Conservation (phyloP, 2,113 vertebrate species). For the Calypte anna region DNA sequence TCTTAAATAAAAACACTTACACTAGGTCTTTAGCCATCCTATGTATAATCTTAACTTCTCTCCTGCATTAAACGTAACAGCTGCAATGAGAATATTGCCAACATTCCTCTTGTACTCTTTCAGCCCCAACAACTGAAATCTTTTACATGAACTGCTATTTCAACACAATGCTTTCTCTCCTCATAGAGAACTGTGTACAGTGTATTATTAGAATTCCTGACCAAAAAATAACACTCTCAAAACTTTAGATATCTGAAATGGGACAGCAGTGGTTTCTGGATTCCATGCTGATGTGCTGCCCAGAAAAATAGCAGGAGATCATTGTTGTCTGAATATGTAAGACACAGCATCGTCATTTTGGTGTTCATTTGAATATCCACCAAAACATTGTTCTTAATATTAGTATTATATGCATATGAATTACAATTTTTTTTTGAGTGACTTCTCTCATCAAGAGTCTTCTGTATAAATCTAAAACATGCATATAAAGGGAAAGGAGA, state of each 20-base stretch:
- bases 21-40: not conserved
- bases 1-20: not conserved
- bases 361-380: not conserved
- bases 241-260: not conserved
- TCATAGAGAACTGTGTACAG: not conserved
- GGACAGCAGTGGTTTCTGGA: not conserved
- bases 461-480: not conserved
- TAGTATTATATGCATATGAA: not conserved
- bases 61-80: not conserved
- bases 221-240: not conserved
- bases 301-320: not conserved
- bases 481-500: not conserved
- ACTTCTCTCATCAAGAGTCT: not conserved
- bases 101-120: not conserved
- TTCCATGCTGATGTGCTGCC: not conserved
- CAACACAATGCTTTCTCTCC: not conserved
- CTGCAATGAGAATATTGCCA: constrained; percentile 9
- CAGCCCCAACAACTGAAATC: not conserved
- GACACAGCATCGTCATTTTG: not conserved
- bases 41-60: not conserved
- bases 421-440: not conserved
- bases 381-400: not conserved
- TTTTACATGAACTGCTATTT: constrained; percentile 13
- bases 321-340: not conserved
- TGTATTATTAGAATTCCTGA: constrained; percentile 29